Evolutionary conservation across 2,888 invertebrate genomes (phyloP).

Genomic region (Ophion slaviceki): DNA sequence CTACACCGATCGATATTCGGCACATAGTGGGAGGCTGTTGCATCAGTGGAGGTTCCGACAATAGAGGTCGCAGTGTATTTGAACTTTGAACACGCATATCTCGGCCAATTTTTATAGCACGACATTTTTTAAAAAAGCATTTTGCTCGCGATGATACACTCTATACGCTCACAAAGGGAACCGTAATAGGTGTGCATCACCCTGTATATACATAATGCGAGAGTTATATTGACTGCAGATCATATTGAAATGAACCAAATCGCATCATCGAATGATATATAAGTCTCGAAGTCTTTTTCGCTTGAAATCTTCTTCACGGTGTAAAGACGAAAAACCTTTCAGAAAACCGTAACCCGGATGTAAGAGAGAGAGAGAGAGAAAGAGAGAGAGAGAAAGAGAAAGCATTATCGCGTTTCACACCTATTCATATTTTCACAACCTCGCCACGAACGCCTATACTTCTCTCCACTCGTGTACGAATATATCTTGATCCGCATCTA

Average conservation of each 20-base stretch:
- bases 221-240: slow-evolving; percentile 10
- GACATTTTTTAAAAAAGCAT: too few relatives aligned
- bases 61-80: too few relatives aligned
- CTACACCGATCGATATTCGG: too few relatives aligned
- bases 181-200: too few relatives aligned
- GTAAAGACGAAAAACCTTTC: slow-evolving; percentile 24
- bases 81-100: too few relatives aligned
- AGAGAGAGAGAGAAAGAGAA: background rate
- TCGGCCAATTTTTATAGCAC: too few relatives aligned
- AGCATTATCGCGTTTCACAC: slow-evolving; percentile 15
- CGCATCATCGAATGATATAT: slow-evolving; percentile 50
- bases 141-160: too few relatives aligned
- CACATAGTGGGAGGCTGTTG: too few relatives aligned
- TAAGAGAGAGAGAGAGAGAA: background rate
- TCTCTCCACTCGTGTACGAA: slow-evolving; percentile 8
- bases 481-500: slow-evolving; percentile 4
- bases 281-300: slow-evolving; percentile 19
- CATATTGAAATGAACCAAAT: slow-evolving; percentile 48
- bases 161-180: too few relatives aligned
- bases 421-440: slow-evolving; percentile 7
- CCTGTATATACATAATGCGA: too few relatives aligned
- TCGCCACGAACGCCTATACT: background rate
- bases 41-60: too few relatives aligned
- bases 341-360: background rate
- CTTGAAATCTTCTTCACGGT: slow-evolving; percentile 29